A percentile compares a stretch with the other conserved stretches of the same genome.
phyloP scores from a whole-genome alignment of 2,888 invertebrate species.

The Ectemnius continuus region DNA sequence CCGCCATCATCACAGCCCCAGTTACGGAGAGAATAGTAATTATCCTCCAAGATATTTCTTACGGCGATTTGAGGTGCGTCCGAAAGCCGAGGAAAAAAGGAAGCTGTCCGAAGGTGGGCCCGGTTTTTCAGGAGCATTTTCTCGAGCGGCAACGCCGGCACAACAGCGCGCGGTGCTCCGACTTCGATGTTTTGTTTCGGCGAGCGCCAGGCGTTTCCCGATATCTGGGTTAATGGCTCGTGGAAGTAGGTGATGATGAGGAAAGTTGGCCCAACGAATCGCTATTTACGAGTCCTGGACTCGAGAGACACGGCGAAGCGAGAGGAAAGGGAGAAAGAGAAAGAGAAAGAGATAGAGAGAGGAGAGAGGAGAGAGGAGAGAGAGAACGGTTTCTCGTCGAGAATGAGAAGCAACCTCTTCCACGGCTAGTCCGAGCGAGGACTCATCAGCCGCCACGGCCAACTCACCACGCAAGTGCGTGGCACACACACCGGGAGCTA shows the following conservation, averaged over 20 bases:
- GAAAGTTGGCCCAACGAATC: slow-evolving; percentile 1
- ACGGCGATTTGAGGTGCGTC: background rate
- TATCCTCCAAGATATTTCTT: slow-evolving; percentile 28
- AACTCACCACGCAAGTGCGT: slow-evolving; percentile 9
- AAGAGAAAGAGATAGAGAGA: background rate
- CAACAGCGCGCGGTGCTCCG: too few relatives aligned
- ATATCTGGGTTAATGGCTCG: slow-evolving; percentile 7
- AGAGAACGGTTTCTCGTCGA: background rate
- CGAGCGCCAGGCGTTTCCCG: background rate
- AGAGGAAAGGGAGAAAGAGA: background rate
- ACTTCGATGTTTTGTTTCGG: slow-evolving; percentile 2
- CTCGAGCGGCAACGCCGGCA: background rate
- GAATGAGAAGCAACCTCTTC: background rate
- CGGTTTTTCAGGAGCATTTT: slow-evolving; percentile 2
- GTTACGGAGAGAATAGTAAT: slow-evolving; percentile 37
- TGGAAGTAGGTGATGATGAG: slow-evolving; percentile 4
- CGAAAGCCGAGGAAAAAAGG: background rate
- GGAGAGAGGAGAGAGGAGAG: background rate
- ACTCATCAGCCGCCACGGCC: background rate
- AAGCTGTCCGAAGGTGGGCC: background rate
- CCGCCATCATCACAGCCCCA: too few relatives aligned
- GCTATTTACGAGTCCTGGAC: too few relatives aligned
- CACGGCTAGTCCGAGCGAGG: background rate
- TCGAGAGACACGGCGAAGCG: background rate
- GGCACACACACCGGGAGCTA: background rate